Percentiles rank a stretch among this genome's conserved stretches.
Conservation (phyloP, 2,888 invertebrate genomes). For the Tetramorium bicarinatum region DNA sequence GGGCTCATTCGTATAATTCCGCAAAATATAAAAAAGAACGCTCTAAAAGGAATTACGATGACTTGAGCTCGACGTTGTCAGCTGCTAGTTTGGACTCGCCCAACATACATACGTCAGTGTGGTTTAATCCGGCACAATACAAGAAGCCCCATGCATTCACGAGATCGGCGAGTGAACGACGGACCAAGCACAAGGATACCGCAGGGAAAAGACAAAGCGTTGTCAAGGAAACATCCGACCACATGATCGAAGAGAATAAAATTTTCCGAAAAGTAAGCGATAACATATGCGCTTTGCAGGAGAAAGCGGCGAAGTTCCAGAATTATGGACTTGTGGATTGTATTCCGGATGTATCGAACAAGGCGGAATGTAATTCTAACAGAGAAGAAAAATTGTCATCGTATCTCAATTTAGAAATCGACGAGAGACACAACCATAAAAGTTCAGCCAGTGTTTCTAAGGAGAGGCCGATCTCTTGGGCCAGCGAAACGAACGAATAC, state of each 20-base stretch:
- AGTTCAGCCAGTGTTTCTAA: conserved; percentile 61
- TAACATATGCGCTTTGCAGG: conserved; percentile 79
- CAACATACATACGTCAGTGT: conserved; percentile 87
- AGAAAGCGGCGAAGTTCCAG: conserved; percentile 80
- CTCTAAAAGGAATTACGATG: conserved; percentile 86
- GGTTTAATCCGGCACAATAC: conserved; percentile 81
- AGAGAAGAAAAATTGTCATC: conserved; percentile 69
- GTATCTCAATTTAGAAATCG: conserved; percentile 76
- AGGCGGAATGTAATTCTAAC: conserved; percentile 16
- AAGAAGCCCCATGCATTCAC: conserved; percentile 81
- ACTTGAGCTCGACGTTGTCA: conserved; percentile 88
- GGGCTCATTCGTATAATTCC: conserved; percentile 69
- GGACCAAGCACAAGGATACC: neutral
- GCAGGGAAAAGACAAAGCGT: neutral
- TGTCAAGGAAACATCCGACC: conserved; percentile 13
- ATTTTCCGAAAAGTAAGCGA: conserved; percentile 79
- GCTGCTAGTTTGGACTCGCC: conserved; percentile 88
- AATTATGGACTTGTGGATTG: conserved; percentile 83
- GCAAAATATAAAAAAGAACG: conserved; percentile 73
- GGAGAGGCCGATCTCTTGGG: conserved; percentile 82
- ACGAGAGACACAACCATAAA: conserved; percentile 50
- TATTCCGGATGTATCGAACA: neutral
- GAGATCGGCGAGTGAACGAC: conserved; percentile 79
- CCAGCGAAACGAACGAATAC: conserved; percentile 82
- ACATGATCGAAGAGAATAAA: conserved; percentile 75